Percentiles rank a stretch among this genome's conserved stretches.
phyloP scores from a whole-genome alignment of 1,140 invertebrate genomes.

The Ectropis grisescens region DNA sequence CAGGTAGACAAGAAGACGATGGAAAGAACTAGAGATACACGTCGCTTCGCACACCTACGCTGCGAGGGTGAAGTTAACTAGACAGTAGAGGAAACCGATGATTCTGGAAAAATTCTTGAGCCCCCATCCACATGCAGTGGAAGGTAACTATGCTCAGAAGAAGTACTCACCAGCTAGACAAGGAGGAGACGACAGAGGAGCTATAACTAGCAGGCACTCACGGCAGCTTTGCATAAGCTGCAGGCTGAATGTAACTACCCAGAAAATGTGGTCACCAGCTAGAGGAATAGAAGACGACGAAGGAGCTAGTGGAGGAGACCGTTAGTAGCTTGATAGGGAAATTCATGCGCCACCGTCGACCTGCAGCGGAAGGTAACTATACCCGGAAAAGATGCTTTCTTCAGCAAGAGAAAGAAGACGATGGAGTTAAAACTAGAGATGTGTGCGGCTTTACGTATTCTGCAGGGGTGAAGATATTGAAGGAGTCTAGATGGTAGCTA shows the following conservation, averaged over 20 bases:
- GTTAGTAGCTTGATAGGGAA: constrained; percentile 81
- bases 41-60: constrained; percentile 83
- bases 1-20: constrained; percentile 98
- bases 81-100: constrained; percentile 81
- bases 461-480: constrained; percentile 84
- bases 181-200: constrained; percentile 96
- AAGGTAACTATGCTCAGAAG: constrained; percentile 33
- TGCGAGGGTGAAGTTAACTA: constrained; percentile 81
- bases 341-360: constrained; percentile 56
- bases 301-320: constrained; percentile 92
- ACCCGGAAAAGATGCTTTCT: constrained; percentile 35
- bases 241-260: constrained; percentile 87
- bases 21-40: constrained; percentile 94
- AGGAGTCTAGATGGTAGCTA: too few species aligned
- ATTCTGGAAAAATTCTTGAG: constrained; percentile 77
- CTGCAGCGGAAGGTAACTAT: constrained; percentile 54
- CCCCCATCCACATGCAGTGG: constrained; percentile 58
- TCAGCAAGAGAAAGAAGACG: constrained; percentile 97
- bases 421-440: constrained; percentile 94
- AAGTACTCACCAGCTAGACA: constrained; percentile 86
- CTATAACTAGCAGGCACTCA: constrained; percentile 92
- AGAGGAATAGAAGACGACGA: constrained; percentile 97
- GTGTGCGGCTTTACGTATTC: constrained; percentile 86
- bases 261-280: too few species aligned
- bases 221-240: constrained; percentile 86